Evolutionary conservation across 2,113 vertebrate genomes (phyloP).

Genomic region (Riparia riparia): DNA sequence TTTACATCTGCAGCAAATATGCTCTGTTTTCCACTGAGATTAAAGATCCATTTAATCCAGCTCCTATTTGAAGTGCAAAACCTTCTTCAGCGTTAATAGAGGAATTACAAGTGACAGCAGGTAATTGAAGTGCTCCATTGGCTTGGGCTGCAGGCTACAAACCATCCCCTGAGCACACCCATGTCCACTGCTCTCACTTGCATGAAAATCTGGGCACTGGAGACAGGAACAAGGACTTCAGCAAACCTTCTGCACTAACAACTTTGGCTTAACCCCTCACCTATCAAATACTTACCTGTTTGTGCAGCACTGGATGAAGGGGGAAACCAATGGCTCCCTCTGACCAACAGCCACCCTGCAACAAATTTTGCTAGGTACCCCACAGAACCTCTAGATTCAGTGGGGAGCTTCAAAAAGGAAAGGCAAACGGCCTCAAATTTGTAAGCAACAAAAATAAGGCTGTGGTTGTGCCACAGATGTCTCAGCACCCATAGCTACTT

Average conservation of each 20-base stretch:
- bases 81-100: not conserved
- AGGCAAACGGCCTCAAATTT: not conserved
- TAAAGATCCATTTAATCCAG: not conserved
- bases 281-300: not conserved
- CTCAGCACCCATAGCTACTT: not conserved
- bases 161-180: not conserved
- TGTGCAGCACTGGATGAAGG: not conserved
- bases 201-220: not conserved
- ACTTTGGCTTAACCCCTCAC: not conserved
- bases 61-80: not conserved
- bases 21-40: not conserved
- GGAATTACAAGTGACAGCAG: not conserved
- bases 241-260: not conserved
- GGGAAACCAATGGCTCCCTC: not conserved
- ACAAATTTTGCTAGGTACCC: not conserved
- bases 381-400: not conserved
- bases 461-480: not conserved
- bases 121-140: accelerated
- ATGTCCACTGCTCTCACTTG: not conserved
- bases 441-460: not conserved
- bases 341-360: not conserved
- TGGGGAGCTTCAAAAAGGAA: not conserved
- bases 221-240: not conserved
- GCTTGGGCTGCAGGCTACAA: not conserved
- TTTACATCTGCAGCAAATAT: not conserved